A percentile compares a stretch with the other conserved stretches of the same genome.
Conservation (phyloP, 1,140 invertebrate genomes). For the Eupristina koningsbergeri region DNA sequence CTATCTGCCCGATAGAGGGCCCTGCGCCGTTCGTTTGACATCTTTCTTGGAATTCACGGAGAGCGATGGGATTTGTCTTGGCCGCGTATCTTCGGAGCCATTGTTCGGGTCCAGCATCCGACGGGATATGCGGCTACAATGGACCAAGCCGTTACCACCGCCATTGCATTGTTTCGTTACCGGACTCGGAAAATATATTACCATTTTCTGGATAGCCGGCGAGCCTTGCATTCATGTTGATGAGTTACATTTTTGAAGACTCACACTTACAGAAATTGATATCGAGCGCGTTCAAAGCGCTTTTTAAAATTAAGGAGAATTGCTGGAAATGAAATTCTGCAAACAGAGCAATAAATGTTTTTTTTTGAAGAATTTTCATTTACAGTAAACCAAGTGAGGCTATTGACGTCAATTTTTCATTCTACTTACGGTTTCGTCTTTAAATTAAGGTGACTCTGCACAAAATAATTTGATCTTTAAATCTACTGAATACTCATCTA, state of each 20-base stretch:
- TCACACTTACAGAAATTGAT: neutral
- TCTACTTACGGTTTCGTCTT: no score
- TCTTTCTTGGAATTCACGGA: conserved; percentile 20
- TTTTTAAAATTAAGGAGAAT: neutral
- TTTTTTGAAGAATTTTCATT: no score
- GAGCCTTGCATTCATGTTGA: neutral
- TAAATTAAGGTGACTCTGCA: no score
- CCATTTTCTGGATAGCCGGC: neutral
- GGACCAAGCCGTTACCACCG: neutral
- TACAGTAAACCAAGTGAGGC: no score
- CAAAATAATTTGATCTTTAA: no score
- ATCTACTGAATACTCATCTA: no score
- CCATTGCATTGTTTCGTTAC: neutral
- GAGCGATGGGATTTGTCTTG: no score
- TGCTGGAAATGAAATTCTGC: no score
- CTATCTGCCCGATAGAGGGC: no score
- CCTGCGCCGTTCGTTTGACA: neutral
- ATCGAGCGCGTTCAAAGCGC: neutral
- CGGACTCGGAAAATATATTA: neutral
- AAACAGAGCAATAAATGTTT: no score
- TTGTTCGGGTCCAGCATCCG: neutral
- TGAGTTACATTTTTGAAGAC: neutral
- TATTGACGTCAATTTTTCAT: no score
- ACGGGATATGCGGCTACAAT: neutral
- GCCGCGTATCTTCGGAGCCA: neutral